A percentile compares a stretch with the other conserved stretches of the same genome.
Conservation (phyloP, 2,888 invertebrate species). For the Hemistola chrysoprasaria region DNA sequence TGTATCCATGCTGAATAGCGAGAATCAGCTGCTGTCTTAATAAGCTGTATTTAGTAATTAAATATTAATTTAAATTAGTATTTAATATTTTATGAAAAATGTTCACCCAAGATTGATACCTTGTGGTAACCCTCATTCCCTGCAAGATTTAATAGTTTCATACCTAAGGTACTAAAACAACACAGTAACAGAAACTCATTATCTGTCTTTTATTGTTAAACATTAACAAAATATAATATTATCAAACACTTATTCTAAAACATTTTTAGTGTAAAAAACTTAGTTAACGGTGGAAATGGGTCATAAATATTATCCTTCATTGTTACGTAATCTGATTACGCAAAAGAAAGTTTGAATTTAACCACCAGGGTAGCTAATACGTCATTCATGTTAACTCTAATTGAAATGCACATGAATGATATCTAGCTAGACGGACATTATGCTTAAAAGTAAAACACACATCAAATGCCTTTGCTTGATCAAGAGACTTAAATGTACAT, state of each 20-base stretch:
- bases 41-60: no score
- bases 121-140: no score
- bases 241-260: conserved; percentile 66
- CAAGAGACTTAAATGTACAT: no score
- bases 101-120: no score
- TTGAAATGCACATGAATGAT: conserved; percentile 53
- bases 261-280: conserved; percentile 55
- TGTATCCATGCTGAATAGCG: no score
- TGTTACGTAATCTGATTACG: conserved; percentile 64
- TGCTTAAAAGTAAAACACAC: not conserved
- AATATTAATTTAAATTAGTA: no score
- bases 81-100: no score
- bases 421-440: conserved; percentile 45
- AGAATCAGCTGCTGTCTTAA: no score
- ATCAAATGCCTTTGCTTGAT: no score
- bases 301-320: conserved; percentile 48
- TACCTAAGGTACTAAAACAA: not conserved
- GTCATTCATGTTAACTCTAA: conserved; percentile 54
- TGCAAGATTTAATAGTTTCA: conserved; percentile 12
- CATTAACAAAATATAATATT: conserved; percentile 75
- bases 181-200: conserved; percentile 37
- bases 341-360: conserved; percentile 50
- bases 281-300: conserved; percentile 51
- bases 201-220: conserved; percentile 79
- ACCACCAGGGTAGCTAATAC: conserved; percentile 51